Conservation (phyloP, 2,113 vertebrate genomes). For the Ginglymostoma cirratum region DNA sequence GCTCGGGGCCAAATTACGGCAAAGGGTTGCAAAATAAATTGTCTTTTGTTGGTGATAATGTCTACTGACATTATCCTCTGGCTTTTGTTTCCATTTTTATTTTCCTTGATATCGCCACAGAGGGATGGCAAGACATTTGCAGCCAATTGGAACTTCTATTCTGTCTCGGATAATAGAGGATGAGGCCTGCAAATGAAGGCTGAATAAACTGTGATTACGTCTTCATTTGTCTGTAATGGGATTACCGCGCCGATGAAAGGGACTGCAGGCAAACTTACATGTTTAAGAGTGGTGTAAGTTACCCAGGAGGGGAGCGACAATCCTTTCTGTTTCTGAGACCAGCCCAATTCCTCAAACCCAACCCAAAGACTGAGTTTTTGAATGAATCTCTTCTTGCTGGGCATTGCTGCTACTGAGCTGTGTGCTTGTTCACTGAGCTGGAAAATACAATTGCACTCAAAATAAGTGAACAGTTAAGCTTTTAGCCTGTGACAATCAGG, state of each 20-base stretch:
- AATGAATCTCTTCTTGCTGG: constrained; percentile 56
- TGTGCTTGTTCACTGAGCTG: constrained; percentile 53
- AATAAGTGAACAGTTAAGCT: constrained; percentile 51
- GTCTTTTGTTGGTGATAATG: constrained; percentile 31
- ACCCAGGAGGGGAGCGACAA: constrained; percentile 53
- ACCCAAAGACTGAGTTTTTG: constrained; percentile 49
- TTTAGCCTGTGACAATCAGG: constrained; percentile 55
- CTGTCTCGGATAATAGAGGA: constrained; percentile 54
- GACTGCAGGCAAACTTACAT: constrained; percentile 54
- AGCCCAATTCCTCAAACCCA: constrained; percentile 44
- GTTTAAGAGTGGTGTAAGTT: constrained; percentile 65
- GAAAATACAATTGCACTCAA: constrained; percentile 73
- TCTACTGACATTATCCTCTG: background rate
- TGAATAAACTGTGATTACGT: constrained; percentile 67
- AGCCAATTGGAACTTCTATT: constrained; percentile 55
- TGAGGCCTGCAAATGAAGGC: constrained; percentile 57
- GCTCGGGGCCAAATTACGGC: constrained; percentile 11
- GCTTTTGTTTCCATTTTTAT: constrained; percentile 25
- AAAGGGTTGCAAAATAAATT: constrained; percentile 18
- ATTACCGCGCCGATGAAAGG: constrained; percentile 68
- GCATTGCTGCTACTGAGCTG: constrained; percentile 46
- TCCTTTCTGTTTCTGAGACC: constrained; percentile 45
- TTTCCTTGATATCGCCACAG: constrained; percentile 46
- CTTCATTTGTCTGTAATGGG: constrained; percentile 82
- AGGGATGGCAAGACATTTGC: constrained; percentile 57